Percentiles rank a stretch among this genome's conserved stretches.
Conservation (phyloP, 2,113 vertebrate genomes). For the Struthidea cinerea region DNA sequence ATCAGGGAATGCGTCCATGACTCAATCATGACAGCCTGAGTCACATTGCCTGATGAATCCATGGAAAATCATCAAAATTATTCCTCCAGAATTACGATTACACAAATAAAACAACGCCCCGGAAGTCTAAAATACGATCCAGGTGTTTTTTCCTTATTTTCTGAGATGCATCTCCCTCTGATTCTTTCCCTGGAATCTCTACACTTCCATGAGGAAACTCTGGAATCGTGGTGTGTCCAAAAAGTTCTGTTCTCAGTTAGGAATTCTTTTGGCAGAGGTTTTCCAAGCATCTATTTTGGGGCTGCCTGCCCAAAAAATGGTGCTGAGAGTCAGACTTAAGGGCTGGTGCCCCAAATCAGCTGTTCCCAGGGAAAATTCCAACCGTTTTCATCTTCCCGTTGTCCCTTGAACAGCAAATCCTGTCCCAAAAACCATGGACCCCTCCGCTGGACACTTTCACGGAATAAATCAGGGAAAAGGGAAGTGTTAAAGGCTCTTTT, state of each 20-base stretch:
- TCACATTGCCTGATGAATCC: background rate
- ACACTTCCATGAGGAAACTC: background rate
- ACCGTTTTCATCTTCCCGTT: background rate
- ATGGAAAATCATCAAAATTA: background rate
- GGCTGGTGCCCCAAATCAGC: background rate
- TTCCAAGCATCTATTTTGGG: background rate
- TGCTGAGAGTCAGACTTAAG: background rate
- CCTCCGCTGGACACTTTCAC: accelerated
- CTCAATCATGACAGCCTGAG: background rate
- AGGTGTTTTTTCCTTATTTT: accelerated
- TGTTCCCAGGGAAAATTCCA: background rate
- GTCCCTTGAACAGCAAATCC: accelerated
- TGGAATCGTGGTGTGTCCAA: background rate
- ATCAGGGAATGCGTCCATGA: background rate
- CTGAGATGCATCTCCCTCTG: background rate
- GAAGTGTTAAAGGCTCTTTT: background rate
- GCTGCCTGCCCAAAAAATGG: accelerated
- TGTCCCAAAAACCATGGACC: background rate
- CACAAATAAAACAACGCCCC: background rate
- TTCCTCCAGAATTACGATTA: background rate
- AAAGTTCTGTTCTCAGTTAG: background rate
- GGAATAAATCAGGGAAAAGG: background rate
- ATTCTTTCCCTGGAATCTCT: background rate
- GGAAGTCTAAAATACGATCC: accelerated
- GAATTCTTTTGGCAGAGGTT: background rate